Evolutionary conservation across 2,113 vertebrate species (phyloP), one percentile per base, ranked within the genome.

Genomic region (Edolisoma coerulescens): DNA sequence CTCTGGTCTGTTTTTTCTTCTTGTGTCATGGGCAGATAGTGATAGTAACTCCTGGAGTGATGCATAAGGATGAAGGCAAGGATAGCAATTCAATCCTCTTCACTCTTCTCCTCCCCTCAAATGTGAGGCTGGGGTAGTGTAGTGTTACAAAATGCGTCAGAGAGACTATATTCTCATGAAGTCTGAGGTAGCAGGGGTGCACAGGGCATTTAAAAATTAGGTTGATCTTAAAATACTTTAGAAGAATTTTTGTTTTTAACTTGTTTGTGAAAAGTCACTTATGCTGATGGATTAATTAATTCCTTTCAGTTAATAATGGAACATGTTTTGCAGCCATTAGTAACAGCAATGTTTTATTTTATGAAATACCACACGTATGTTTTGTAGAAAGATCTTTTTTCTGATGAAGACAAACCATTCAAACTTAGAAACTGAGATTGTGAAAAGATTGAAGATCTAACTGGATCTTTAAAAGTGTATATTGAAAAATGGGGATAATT

Each of bases 121-220:
- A 21, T 30, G 14, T 69, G 70, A 49, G 26, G 10, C 32, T 68
- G 23, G 3, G 4, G 8, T 53, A 39, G 9, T 24, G 4, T 1
- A 24, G 18, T 49, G 7, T 68, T 45, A 20, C 22, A 68, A 27
- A 77, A 33, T 37, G 14, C 45, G 32, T 68, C 63, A 22, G 44
- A 32, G 14, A 0, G 1, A 27, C 21, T 35, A 17, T 44, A 44
- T 68, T 52, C 27, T 44, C 14, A 4, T 44, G 15, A 23, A 14
- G 17, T 37, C 53, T 37, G 45, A 68, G 17, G 32, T 17, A 32
- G 13, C 32, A 76, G 61, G 16, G 26, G 5, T 85, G 20, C 37
- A 42, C 21, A 59, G 32, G 24, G 13, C 32, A 59, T 68, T 35
- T 61, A 8, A 77, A 71, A 39, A 35, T 16, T 16, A 49, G 26